These are phyloP conservation scores for Galemys pyrenaicus DNA, from an alignment of 2,113 vertebrate genomes.

Conservation along the genomic window DNA sequence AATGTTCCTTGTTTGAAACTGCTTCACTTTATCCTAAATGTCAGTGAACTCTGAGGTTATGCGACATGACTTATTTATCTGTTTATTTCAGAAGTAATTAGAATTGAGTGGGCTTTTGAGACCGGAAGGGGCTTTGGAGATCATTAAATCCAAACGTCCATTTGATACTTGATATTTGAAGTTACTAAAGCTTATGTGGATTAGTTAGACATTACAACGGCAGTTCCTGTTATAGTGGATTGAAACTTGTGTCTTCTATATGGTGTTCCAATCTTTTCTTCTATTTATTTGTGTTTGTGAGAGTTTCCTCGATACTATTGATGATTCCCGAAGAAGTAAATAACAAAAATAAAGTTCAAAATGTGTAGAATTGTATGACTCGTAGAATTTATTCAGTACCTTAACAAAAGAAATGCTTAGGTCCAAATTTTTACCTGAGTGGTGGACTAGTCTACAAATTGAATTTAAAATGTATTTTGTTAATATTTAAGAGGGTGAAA, in stretches of 20 bases:
- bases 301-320: background rate
- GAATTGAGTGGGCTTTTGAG: background rate
- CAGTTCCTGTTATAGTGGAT: background rate
- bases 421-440: background rate
- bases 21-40: background rate
- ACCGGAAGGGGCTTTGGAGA: background rate
- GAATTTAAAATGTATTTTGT: constrained; percentile 10
- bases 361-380: background rate
- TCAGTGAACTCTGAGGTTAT: background rate
- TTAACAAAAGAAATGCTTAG: background rate
- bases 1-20: background rate
- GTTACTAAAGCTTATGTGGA: background rate
- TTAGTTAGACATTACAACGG: background rate
- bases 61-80: background rate
- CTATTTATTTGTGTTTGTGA: background rate
- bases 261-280: background rate
- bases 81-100: background rate
- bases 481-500: background rate
- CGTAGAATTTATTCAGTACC: background rate
- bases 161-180: background rate
- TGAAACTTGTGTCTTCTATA: background rate
- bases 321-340: background rate
- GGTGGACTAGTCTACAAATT: background rate
- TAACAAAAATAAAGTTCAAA: background rate
- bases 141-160: background rate